Base-by-base conservation (phyloP, 2,888 invertebrate genomes). In the Oegoconia quadripuncta region DNA sequence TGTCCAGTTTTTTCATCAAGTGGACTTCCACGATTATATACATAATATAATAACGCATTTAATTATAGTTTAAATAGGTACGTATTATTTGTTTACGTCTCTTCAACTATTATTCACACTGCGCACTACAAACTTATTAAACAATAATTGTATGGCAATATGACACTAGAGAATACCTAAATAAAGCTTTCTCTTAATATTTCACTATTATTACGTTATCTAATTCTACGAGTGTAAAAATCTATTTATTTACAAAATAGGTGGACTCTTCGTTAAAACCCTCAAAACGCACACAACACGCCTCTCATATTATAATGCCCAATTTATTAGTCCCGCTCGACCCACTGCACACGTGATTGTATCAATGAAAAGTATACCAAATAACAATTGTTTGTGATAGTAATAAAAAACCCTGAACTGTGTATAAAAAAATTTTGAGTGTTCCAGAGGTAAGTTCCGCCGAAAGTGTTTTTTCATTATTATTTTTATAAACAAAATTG, bases 241-340 rank as follows among this genome's bases (percentile, higher is more conserved):
- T 74, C 77, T 79, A 77, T 73, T 67, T 81, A 86, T 82, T 81
- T 86, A 86, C 84, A 86, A 81, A 82, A 82, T 83, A 86, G 86
- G 86, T 87, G 86, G 86, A 83, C 78, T 82, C 74, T 87, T 87
- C 84, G 82, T 81, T 77, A 75, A 71, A 81, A 77, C 73, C 67
- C 66, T 72, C 71, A 72, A 69, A 79, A 75, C 66, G 55, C 81
- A 82, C 83, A 70, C 82, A 72, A 73, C 68, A 72, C 73, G 65
- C 39, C 18, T 34, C 29, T 30, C 27, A 25, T 34, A 41, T 30
- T 8, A 26, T 25, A 35, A 30, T 18, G n/a, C 23, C 4, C 30
- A 31, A 9, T n/a, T 26, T 25, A 25, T 3, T 9, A 15, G n/a
- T n/a, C n/a, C n/a, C n/a, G n/a, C n/a, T n/a, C n/a, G n/a, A n/a